Evolutionary conservation across 2,888 invertebrate genomes (phyloP).

Genomic region (Parnassius apollo): DNA sequence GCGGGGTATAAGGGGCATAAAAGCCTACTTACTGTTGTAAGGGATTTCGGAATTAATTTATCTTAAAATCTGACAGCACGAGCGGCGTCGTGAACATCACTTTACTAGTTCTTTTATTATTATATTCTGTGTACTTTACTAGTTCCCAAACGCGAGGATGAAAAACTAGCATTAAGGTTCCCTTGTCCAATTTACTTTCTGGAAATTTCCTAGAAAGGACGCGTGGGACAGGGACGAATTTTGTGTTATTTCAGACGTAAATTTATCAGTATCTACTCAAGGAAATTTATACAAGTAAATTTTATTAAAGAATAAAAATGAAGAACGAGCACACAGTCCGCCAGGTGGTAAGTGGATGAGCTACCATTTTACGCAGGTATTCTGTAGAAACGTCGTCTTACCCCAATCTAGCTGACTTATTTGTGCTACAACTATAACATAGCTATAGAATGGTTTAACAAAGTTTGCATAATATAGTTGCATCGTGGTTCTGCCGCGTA

Average conservation of each 20-base stretch:
- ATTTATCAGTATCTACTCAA: constrained; percentile 10
- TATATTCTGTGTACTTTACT: constrained; percentile 29
- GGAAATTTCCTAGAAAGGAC: constrained; percentile 30
- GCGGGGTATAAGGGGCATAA: no score
- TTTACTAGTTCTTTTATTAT: constrained; percentile 29
- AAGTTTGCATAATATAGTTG: no score
- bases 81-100: constrained; percentile 24
- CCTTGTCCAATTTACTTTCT: constrained; percentile 32
- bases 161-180: constrained; percentile 36
- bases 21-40: constrained; percentile 1
- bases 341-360: no score
- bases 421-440: no score
- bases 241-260: constrained; percentile 8
- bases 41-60: constrained; percentile 29
- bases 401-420: no score
- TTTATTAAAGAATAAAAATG: no score
- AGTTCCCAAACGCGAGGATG: constrained; percentile 28
- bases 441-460: no score
- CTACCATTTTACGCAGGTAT: no score
- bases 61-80: constrained; percentile 22
- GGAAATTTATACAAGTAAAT: not conserved
- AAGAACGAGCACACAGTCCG: no score
- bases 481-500: no score
- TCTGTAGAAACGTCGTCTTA: no score
- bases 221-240: constrained; percentile 23